phyloP scores from a whole-genome alignment of 2,113 vertebrate species.

The Zosterops lateralis region DNA sequence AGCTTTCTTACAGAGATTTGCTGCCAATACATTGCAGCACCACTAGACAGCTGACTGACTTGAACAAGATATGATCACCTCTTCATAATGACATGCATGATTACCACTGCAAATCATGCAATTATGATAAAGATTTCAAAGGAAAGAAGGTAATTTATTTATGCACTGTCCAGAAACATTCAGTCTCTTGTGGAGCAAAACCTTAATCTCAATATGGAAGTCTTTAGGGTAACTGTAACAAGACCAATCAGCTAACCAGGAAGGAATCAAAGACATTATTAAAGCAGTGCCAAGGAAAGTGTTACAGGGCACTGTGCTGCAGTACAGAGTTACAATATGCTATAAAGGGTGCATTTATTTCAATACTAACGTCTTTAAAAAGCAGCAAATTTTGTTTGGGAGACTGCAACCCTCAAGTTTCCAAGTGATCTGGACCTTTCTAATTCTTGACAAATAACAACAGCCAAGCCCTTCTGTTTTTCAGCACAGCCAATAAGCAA shows the following conservation, averaged over 20 bases:
- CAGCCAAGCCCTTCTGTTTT: constrained; percentile 11
- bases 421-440: background rate
- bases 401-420: background rate
- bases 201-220: background rate
- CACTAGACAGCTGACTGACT: background rate
- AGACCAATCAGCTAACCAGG: background rate
- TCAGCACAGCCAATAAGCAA: constrained; percentile 5
- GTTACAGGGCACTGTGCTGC: background rate
- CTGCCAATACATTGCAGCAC: background rate
- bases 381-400: background rate
- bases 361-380: background rate
- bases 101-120: constrained; percentile 4
- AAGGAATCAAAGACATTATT: background rate
- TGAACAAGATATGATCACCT: background rate
- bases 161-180: background rate
- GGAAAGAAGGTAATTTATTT: constrained; percentile 9
- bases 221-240: background rate
- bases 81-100: background rate
- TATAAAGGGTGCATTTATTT: constrained; percentile 6
- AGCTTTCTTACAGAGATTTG: background rate
- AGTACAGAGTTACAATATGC: background rate
- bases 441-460: background rate
- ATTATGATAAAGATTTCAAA: constrained; percentile 41
- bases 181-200: background rate
- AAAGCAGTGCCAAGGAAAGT: background rate